phyloP scores from a whole-genome alignment of 2,113 vertebrate genomes.

The Nothocercus julius region DNA sequence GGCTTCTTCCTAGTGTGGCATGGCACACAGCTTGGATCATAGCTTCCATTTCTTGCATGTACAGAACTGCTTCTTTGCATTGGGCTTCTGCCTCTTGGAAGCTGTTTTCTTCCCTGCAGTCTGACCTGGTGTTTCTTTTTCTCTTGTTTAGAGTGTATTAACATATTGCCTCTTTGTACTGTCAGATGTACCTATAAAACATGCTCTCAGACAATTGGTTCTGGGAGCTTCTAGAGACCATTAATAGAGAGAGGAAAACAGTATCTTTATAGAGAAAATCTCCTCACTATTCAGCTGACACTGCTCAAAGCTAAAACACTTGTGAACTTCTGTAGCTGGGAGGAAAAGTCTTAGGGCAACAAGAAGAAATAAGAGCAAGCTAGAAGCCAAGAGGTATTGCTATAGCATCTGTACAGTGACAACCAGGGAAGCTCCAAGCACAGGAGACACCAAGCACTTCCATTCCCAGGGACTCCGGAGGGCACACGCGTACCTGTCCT shows the following conservation, averaged over 20 bases:
- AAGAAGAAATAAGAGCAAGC: neutral
- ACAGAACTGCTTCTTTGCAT: neutral
- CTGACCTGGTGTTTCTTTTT: neutral
- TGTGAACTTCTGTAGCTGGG: neutral
- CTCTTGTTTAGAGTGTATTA: neutral
- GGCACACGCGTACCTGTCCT: accelerated
- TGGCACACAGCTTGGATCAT: neutral
- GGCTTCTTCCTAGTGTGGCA: accelerated
- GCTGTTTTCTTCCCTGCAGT: neutral
- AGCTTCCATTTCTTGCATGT: neutral
- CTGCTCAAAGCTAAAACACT: conserved; percentile 11
- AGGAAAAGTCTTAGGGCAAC: neutral
- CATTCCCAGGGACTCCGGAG: accelerated
- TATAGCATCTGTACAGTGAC: accelerated
- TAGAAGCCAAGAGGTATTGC: neutral
- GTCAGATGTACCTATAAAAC: conserved; percentile 38
- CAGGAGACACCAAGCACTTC: neutral
- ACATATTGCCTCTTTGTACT: conserved; percentile 41
- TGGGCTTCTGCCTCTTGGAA: neutral
- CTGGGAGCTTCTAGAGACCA: conserved; percentile 28
- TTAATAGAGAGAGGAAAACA: neutral
- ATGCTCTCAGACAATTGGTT: conserved; percentile 38
- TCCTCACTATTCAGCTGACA: conserved; percentile 20
- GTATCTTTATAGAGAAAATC: conserved; percentile 20
- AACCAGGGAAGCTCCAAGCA: accelerated